Conservation (phyloP, 92 coral and sea anemone genomes). For the Micromussa lordhowensis region DNA sequence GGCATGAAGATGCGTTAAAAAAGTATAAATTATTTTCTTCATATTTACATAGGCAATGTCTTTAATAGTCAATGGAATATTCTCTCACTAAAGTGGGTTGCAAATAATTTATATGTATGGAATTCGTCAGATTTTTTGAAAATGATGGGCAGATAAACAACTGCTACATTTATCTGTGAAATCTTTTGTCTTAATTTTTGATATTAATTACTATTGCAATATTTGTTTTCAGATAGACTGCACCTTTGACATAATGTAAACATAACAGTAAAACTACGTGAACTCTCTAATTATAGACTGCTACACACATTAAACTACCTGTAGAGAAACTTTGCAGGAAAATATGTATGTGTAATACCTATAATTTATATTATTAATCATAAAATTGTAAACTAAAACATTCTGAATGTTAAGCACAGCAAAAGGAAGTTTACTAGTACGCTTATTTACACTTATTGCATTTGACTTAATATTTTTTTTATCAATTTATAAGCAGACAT, state of each 20-base stretch:
- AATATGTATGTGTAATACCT: not conserved
- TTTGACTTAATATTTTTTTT: not conserved
- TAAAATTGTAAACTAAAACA: not conserved
- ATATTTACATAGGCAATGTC: not conserved
- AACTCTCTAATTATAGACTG: not conserved
- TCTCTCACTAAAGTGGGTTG: not conserved
- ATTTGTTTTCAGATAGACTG: not conserved
- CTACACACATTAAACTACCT: not conserved
- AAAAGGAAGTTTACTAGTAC: not conserved
- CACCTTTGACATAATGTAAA: constrained; percentile 7
- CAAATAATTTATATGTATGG: constrained; percentile 34
- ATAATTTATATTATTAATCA: not conserved
- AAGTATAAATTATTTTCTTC: constrained; percentile 18
- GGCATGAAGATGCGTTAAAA: not conserved
- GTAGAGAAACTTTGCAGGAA: not conserved
- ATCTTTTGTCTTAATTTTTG: not conserved
- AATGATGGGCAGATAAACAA: not conserved
- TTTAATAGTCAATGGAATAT: not conserved
- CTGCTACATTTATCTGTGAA: not conserved
- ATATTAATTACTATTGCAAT: not conserved
- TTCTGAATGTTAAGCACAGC: not conserved
- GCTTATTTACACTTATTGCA: not conserved
- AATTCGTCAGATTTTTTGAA: constrained; percentile 3
- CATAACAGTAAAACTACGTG: constrained; percentile 8
- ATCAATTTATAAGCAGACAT: not conserved